Conservation (phyloP, 2,797 vertebrate genomes). For the Chaenodraco wilsoni region DNA sequence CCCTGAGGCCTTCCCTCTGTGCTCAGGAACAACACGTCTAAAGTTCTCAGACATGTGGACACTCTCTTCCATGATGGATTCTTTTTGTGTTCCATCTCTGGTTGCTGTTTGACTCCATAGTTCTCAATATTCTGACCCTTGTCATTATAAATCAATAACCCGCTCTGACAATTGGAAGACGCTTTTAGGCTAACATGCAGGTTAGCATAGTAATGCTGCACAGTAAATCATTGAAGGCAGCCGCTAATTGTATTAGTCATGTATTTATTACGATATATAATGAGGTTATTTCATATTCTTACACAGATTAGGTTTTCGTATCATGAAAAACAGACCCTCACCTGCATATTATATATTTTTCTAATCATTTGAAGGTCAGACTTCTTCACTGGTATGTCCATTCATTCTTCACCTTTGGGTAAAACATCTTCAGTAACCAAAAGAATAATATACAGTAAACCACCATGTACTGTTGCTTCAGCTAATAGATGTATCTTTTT, state of each 20-base stretch:
- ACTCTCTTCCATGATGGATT: conserved; percentile 5
- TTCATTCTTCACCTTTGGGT: conserved; percentile 45
- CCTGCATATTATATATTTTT: conserved; percentile 34
- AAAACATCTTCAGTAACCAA: conserved; percentile 44
- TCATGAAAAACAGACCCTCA: conserved; percentile 16
- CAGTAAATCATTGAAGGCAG: too few relatives aligned
- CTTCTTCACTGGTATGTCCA: conserved; percentile 24
- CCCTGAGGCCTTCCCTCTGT: conserved; percentile 29
- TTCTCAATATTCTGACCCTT: conserved; percentile 13
- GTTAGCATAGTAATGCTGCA: not conserved
- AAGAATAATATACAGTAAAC: conserved; percentile 57
- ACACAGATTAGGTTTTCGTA: not conserved
- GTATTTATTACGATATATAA: too few relatives aligned
- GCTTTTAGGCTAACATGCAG: conserved; percentile 12
- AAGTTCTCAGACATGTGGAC: conserved; percentile 26
- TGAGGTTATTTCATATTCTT: too few relatives aligned
- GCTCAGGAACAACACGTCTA: conserved; percentile 27
- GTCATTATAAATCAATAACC: conserved; percentile 17
- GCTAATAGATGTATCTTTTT: conserved; percentile 64
- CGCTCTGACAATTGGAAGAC: conserved; percentile 4
- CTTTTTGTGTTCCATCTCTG: not conserved
- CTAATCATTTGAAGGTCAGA: conserved; percentile 40
- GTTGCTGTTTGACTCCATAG: not conserved
- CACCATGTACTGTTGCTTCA: conserved; percentile 33
- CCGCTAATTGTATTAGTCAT: too few relatives aligned